These are phyloP conservation scores for Trimorus sp. DNA, from an alignment of 2,888 invertebrate species.

Conservation along the genomic window DNA sequence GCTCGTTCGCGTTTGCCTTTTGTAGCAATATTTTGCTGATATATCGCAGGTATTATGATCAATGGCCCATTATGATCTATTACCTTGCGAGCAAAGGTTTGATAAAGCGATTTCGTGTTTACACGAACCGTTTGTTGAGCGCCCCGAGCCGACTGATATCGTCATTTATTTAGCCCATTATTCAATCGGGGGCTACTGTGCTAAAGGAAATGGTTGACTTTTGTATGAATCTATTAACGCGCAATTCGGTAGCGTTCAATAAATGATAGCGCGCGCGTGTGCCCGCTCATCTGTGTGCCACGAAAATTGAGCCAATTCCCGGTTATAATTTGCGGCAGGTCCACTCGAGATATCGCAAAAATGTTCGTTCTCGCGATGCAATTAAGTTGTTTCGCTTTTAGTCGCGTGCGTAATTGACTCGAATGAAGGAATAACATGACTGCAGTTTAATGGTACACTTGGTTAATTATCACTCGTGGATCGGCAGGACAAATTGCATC, in stretches of 20 bases:
- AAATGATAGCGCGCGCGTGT: background rate
- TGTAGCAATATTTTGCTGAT: slow-evolving; percentile 47
- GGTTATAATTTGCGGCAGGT: slow-evolving; percentile 9
- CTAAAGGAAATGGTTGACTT: slow-evolving; percentile 49
- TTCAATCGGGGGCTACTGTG: slow-evolving; percentile 66
- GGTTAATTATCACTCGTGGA: background rate
- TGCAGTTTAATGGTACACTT: too few species aligned
- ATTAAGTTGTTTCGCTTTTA: slow-evolving; percentile 35
- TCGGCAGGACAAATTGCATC: slow-evolving; percentile 32
- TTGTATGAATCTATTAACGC: slow-evolving; percentile 40
- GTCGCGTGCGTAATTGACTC: slow-evolving; percentile 15
- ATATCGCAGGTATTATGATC: slow-evolving; percentile 53
- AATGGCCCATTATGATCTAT: slow-evolving; percentile 57
- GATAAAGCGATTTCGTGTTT: slow-evolving; percentile 66
- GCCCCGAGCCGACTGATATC: slow-evolving; percentile 67
- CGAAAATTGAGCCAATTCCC: slow-evolving; percentile 36
- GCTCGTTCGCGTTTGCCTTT: slow-evolving; percentile 36
- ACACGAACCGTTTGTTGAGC: slow-evolving; percentile 66
- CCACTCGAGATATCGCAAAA: slow-evolving; percentile 16
- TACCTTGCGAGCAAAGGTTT: slow-evolving; percentile 58
- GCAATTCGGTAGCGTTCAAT: slow-evolving; percentile 14
- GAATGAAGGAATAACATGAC: too few species aligned
- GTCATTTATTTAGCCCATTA: slow-evolving; percentile 69
- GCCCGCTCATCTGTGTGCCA: background rate
- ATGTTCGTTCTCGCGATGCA: background rate